A percentile compares a stretch with the other conserved stretches of the same genome.
Conservation (phyloP, 2,888 invertebrate genomes). For the Hydroisotoma schaefferi region DNA sequence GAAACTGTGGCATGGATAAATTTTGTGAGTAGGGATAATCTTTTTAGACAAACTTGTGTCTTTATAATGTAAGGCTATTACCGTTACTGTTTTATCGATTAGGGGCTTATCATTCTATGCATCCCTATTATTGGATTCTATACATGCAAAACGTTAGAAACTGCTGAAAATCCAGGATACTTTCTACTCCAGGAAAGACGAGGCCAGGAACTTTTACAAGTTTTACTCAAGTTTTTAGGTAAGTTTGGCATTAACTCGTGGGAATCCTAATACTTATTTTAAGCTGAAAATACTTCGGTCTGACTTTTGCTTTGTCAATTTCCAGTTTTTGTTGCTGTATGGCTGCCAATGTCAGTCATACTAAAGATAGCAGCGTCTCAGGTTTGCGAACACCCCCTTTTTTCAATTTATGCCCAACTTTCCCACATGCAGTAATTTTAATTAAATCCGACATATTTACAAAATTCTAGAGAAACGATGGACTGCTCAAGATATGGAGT, state of each 20-base stretch:
- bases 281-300: background rate
- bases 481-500: slow-evolving; percentile 17
- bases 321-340: slow-evolving; percentile 16
- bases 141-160: slow-evolving; percentile 16
- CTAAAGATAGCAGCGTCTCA: slow-evolving; percentile 28
- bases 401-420: background rate
- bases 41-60: no score
- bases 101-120: slow-evolving; percentile 21
- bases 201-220: slow-evolving; percentile 22
- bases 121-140: slow-evolving; percentile 25
- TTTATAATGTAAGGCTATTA: no score
- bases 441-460: background rate
- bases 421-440: background rate
- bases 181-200: slow-evolving; percentile 13
- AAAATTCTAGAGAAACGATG: slow-evolving; percentile 14
- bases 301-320: slow-evolving; percentile 4
- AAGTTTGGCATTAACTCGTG: background rate
- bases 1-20: slow-evolving; percentile 25
- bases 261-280: background rate
- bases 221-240: slow-evolving; percentile 25
- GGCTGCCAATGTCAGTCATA: slow-evolving; percentile 24
- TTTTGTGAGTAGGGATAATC: slow-evolving; percentile 19
- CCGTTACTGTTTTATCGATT: background rate
- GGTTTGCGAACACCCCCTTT: slow-evolving; percentile 6
- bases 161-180: slow-evolving; percentile 14